Evolutionary conservation across 2,797 vertebrate genomes (phyloP), one percentile per base, ranked within the genome.

Genomic region (Lerista edwardsae): DNA sequence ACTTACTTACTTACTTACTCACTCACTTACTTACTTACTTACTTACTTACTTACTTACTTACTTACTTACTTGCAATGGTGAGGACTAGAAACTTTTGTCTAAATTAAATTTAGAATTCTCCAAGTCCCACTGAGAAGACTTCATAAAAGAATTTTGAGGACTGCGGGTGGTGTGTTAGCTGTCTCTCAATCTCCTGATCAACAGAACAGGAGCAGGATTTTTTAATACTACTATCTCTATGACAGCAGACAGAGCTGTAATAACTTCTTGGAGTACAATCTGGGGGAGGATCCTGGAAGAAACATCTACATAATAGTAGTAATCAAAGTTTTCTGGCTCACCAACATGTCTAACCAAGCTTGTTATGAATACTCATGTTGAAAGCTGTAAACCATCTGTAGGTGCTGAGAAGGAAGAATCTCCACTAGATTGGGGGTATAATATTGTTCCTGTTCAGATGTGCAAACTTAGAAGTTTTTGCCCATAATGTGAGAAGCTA

Each of bases 271-370:
- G 27, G 36, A 21, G 34, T 71, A 23, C 36, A 41, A 39, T 41
- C 69, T 71, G 39, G 25, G 34, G 6, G 3, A 91, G 80, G 85
- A 61, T 19, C 34, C 29, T 21, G 34, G 41, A 79, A 51, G 8
- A 59, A 59, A 41, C 36, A 7, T 71, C 86, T 0, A 0, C 72
- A 34, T 67, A 87, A 80, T 59, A 91, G 86, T 39, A 92, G 87
- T 90, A 91, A 82, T 87, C 90, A 90, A 91, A 89, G 87, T 86
- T 90, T 88, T 84, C 47, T 80, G 72, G 72, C 29, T 87, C 72
- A 84, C 59, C 88, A 85, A 86, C 87, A 91, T 3, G 34, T 71
- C 90, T 89, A 83, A 87, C 88, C 51, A 67, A 0, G 0, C 71
- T 59, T 90, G 25, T n/a, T 14, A 55, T 51, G 17, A 64, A 67